These are phyloP conservation scores for Bruchidius siliquastri DNA, from an alignment of 2,888 invertebrate genomes.

Conservation along the genomic window DNA sequence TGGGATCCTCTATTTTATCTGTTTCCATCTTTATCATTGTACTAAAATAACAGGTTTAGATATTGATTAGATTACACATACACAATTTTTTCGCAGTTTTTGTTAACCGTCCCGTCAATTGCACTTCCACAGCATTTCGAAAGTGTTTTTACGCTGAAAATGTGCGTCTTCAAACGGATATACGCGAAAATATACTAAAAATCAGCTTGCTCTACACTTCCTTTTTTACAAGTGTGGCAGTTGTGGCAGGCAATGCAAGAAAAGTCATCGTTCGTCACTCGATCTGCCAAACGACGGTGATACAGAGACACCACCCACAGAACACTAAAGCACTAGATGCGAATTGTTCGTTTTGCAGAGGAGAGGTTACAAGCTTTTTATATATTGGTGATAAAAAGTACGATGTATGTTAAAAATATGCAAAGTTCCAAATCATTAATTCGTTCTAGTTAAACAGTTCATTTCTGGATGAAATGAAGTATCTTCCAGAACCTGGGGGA, in stretches of 20 bases:
- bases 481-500: too few species aligned
- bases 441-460: too few species aligned
- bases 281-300: slow-evolving; percentile 20
- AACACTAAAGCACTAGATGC: slow-evolving; percentile 8
- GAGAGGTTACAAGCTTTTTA: too few species aligned
- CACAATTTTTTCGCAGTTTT: background rate
- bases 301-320: slow-evolving; percentile 10
- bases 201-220: slow-evolving; percentile 20
- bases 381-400: too few species aligned
- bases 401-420: too few species aligned
- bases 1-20: slow-evolving; percentile 81
- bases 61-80: slow-evolving; percentile 1
- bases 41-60: slow-evolving; percentile 17
- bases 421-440: too few species aligned
- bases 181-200: slow-evolving; percentile 13
- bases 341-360: too few species aligned
- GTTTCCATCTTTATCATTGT: slow-evolving; percentile 84
- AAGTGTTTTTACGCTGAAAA: slow-evolving; percentile 13
- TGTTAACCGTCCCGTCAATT: slow-evolving; percentile 6
- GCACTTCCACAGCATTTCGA: slow-evolving; percentile 20
- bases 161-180: slow-evolving; percentile 12
- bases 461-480: too few species aligned
- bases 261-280: slow-evolving; percentile 16
- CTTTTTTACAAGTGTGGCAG: slow-evolving; percentile 20
- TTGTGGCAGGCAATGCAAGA: slow-evolving; percentile 12